These are phyloP conservation scores for Panulirus ornatus DNA, from an alignment of 1,140 invertebrate genomes.

Conservation along the genomic window DNA sequence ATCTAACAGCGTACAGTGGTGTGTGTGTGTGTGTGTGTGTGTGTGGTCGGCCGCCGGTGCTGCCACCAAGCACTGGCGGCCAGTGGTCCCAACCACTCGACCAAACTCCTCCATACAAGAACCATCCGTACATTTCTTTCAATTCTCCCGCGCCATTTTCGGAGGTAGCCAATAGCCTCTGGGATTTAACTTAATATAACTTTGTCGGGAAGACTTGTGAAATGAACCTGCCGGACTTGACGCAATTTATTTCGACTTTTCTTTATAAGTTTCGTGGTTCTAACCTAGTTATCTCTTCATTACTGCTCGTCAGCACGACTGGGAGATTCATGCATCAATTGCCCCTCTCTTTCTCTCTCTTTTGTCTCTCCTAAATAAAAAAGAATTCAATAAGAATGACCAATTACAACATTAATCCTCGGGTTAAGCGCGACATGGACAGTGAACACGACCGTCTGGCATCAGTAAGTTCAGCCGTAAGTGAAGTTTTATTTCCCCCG, in stretches of 20 bases:
- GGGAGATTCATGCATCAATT: too few relatives aligned
- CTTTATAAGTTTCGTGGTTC: slow-evolving; percentile 22
- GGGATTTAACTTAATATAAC: slow-evolving; percentile 50
- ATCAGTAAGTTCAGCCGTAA: too few relatives aligned
- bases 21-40: too few relatives aligned
- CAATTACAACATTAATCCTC: too few relatives aligned
- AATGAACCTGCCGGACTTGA: slow-evolving; percentile 35
- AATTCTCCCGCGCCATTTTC: neutral
- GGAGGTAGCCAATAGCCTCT: slow-evolving; percentile 10
- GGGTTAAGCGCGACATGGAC: too few relatives aligned
- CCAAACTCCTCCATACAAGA: neutral
- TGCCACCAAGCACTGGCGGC: too few relatives aligned
- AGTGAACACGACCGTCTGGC: too few relatives aligned
- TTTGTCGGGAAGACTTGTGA: slow-evolving; percentile 14
- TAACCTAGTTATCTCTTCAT: slow-evolving; percentile 28
- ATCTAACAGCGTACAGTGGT: too few relatives aligned
- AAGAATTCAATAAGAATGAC: too few relatives aligned
- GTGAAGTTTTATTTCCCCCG: neutral
- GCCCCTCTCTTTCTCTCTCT: neutral
- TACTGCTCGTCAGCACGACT: neutral
- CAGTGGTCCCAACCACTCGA: too few relatives aligned
- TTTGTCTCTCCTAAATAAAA: neutral
- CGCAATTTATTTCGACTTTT: slow-evolving; percentile 23
- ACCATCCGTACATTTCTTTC: neutral
- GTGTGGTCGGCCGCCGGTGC: too few relatives aligned